Base-by-base conservation (phyloP, 2,113 vertebrate genomes). In the Thalassoma bifasciatum region DNA sequence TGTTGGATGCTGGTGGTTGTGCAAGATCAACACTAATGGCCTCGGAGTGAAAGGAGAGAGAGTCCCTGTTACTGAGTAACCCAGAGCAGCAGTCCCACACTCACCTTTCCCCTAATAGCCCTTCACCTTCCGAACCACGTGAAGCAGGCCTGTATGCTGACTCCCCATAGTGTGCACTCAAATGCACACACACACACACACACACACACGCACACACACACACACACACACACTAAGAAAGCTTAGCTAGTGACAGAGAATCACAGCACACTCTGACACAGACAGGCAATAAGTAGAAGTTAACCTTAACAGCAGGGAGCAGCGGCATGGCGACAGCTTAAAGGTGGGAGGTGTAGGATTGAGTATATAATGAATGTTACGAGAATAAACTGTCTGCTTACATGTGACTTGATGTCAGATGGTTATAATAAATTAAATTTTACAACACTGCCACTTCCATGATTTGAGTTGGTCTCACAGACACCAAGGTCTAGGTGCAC, bases 21-120 rank as follows among this genome's bases (percentile, higher is more conserved):
- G 22, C 52, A 61, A 73, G 62, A 74, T 83, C 82, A 66, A 66
- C 69, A 60, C 61, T 8, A 73, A 78, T 83, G 86, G 82, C 85
- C 73, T 78, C 23, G 69, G 73, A 82, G 71, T 72, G 69, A 62
- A 70, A 82, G 80, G 59, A 83, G 79, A 83, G 79, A 86, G 87
- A 75, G 52, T 73, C 77, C 81, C 74, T 66, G 92, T 93, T 93
- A 93, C 92, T 93, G 85, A 93, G 89, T 93, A 93, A 94, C 92
- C 79, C 79, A 22, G 70, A 88, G 89, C 86, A 86, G 77, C 84
- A 82, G 88, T 71, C 88, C 77, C 64, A 81, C 61, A 56, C 81
- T 94, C 88, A 92, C 92, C 94, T 93, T 91, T 93, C 87, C 88
- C 91, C 93, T 88, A 91, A 90, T 94, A 84, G 88, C 93, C 92